Base-by-base conservation (phyloP, 2,113 vertebrate species). In the Ondatra zibethicus region DNA sequence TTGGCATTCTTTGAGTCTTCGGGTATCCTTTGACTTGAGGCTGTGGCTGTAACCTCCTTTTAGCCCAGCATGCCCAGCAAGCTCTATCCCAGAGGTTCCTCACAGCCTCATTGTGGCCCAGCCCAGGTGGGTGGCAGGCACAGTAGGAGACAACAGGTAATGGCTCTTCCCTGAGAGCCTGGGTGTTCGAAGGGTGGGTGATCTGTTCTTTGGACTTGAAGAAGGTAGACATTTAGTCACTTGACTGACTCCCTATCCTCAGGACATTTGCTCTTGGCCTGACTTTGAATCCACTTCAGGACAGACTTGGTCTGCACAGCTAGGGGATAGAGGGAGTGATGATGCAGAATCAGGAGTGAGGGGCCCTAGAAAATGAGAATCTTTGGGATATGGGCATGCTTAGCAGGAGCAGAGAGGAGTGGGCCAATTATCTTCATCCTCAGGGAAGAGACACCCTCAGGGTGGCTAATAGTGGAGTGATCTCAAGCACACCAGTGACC, bases 341-440 rank as follows among this genome's bases (percentile, higher is more conserved):
- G 78, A 70, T n/a, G 47, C 5, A 17, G 14, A 21, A 66, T 9
- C 13, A 21, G 4, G 0, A 8, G 66, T 50, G 14, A 23, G 50
- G n/a, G 39, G 27, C 11, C 11, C 55, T 6, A 42, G 75, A 23
- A 31, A 5, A 11, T 6, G 11, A 31, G 0, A 55, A 27, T 68
- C 31, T 58, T 29, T 19, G 1, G 4, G 63, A n/a, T 21, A 21
- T 7, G 1, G 14, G 13, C 0, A 0, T 4, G 1, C 21, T 47
- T 82, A 14, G 81, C 50, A 42, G 45, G 31, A 11, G 5, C 52
- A 5, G 78, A 0, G 13, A 75, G 73, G 58, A 8, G 65, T 21
- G 27, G 63, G 75, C 10, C 25, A 0, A 0, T 29, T 13, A 0
- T 25, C 39, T 13, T 29, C 12, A 0, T 31, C 65, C 36, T 5